A percentile compares a stretch with the other conserved stretches of the same genome.
phyloP scores from a whole-genome alignment of 2,797 vertebrate species.

The Lithobates pipiens region DNA sequence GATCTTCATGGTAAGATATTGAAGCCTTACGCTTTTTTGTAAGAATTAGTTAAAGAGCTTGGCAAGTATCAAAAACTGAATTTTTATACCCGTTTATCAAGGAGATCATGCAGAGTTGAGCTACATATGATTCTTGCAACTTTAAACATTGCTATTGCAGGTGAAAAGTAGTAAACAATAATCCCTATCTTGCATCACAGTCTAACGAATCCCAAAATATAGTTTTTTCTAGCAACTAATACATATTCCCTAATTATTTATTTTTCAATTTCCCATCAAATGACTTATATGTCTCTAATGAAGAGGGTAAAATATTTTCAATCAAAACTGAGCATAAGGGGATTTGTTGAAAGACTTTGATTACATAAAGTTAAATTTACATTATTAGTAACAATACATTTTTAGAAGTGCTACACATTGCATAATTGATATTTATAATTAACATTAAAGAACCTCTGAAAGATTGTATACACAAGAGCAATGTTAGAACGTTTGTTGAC shows the following conservation, averaged over 20 bases:
- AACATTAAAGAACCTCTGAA: slow-evolving; percentile 57
- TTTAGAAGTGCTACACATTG: slow-evolving; percentile 46
- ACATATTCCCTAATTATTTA: slow-evolving; percentile 39
- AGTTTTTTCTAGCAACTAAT: slow-evolving; percentile 13
- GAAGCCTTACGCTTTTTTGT: too few species aligned
- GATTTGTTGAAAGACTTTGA: slow-evolving; percentile 49
- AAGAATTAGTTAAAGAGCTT: too few species aligned
- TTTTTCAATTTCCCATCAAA: slow-evolving; percentile 38
- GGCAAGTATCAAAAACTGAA: too few species aligned
- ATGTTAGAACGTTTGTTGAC: slow-evolving; percentile 60
- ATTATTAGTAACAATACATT: slow-evolving; percentile 52
- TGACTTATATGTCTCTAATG: slow-evolving; percentile 46
- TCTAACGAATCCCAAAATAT: neutral
- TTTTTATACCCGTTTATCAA: neutral
- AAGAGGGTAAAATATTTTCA: slow-evolving; percentile 38
- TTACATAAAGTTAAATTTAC: slow-evolving; percentile 52
- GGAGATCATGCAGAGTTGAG: neutral
- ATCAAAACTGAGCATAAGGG: slow-evolving; percentile 54
- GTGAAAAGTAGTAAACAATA: neutral
- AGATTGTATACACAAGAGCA: slow-evolving; percentile 59
- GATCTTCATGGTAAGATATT: too few species aligned
- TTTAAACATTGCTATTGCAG: neutral
- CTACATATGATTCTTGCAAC: neutral
- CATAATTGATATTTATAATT: slow-evolving; percentile 61
- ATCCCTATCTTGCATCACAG: neutral